These are phyloP conservation scores for Coluber constrictor DNA, from an alignment of 2,797 vertebrate genomes.

Conservation along the genomic window DNA sequence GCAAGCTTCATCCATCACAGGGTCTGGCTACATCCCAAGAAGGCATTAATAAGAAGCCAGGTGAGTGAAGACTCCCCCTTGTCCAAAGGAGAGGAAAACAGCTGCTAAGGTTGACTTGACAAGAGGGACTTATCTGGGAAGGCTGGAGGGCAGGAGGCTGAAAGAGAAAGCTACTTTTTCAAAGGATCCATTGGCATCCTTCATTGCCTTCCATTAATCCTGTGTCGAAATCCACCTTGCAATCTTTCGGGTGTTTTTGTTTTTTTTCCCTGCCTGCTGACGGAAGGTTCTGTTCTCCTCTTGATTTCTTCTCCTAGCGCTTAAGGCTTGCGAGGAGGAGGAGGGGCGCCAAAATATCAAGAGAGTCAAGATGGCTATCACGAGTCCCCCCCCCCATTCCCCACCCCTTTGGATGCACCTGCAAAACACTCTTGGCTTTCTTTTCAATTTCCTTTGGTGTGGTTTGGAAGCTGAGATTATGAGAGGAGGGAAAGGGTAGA, in stretches of 20 bases:
- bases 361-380: not conserved
- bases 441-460: not conserved
- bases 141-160: not conserved
- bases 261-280: not conserved
- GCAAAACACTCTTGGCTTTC: not conserved
- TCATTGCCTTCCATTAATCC: not conserved
- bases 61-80: not conserved
- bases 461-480: not conserved
- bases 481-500: not conserved
- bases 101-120: not conserved
- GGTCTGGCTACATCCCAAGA: not conserved
- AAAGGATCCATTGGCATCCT: not conserved
- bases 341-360: not conserved
- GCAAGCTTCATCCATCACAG: too few species aligned
- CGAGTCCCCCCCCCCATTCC: fast-evolving
- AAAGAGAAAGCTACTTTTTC: not conserved
- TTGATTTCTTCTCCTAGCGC: not conserved
- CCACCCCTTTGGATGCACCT: not conserved
- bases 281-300: not conserved
- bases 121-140: not conserved
- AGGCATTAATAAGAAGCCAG: not conserved
- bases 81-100: not conserved
- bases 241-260: not conserved
- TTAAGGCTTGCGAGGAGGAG: not conserved
- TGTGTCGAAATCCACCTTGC: not conserved